A percentile compares a stretch with the other conserved stretches of the same genome.
These are phyloP conservation scores for Pipa parva DNA, from an alignment of 2,113 vertebrate genomes.

Conservation along the genomic window DNA sequence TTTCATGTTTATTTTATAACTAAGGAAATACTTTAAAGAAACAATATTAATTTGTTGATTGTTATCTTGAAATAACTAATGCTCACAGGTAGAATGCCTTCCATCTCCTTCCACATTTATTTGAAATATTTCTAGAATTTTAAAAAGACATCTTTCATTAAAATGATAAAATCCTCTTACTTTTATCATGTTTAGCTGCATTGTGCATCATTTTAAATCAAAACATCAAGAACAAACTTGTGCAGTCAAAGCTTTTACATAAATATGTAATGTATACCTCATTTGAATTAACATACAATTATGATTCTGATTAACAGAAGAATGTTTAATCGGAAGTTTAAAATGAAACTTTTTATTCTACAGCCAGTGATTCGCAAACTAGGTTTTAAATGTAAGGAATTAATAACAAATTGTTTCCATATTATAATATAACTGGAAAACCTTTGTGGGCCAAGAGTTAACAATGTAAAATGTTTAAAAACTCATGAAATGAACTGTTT, in stretches of 20 bases:
- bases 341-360: neutral
- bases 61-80: no score
- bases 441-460: slow-evolving; percentile 61
- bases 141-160: no score
- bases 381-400: slow-evolving; percentile 47
- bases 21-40: no score
- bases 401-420: slow-evolving; percentile 64
- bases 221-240: neutral
- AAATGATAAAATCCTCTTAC: no score
- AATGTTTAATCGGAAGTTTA: neutral
- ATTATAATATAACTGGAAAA: slow-evolving; percentile 44
- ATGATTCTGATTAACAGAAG: neutral
- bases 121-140: no score
- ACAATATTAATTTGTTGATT: no score
- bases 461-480: slow-evolving; percentile 65
- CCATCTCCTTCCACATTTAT: no score
- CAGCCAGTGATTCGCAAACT: neutral
- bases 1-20: no score
- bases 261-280: neutral
- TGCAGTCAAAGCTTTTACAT: neutral
- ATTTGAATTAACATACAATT: neutral
- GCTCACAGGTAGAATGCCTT: no score
- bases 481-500: slow-evolving; percentile 69
- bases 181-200: neutral
- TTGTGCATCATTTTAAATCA: neutral